Base-by-base conservation (phyloP, 2,888 invertebrate species). In the Hypomecis punctinalis region DNA sequence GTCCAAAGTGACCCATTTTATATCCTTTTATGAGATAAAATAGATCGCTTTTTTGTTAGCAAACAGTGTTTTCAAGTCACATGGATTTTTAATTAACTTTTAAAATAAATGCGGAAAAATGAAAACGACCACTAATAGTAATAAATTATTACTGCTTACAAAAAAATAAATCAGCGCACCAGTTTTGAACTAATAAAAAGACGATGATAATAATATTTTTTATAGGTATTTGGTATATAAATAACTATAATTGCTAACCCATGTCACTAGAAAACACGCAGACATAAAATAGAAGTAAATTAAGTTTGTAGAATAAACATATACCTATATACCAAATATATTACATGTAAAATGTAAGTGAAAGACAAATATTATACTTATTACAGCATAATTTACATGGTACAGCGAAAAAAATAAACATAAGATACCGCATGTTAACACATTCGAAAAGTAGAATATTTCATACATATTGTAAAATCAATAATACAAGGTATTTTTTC, bases 251-350 rank as follows among this genome's bases (percentile, higher is more conserved):
- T 52, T 6, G 5, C 1, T 52, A 10, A 10, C 33, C 40, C 45
- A 60, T 60, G 45, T 60, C 33, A 45, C 9, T 7, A 52, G 45
- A 52, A 49, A 35, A 36, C 35, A 8, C n/a, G 54, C 54, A 10
- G 11, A 54, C 54, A 54, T 36, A 2, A n/a, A 52, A 49, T 51
- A 58, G 43, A 51, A 11, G 35, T 11, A 39, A 13, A 49, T 48
- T 9, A 23, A 39, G 23, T 23, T 23, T 9, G 10, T 23, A 42
- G 5, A 42, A 33, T 37, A 6, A 49, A n/a, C n/a, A n/a, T 43
- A n/a, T 43, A 39, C 39, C 23, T 23, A 23, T 1, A 23, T 23
- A 23, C 23, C 23, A 23, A 23, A 23, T 23, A 33, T 33, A 9
- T 35, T 47, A 23, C 7, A 3, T 35, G 6, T 48, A 35, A 10